Base-by-base conservation (phyloP, 2,888 invertebrate genomes). In the Antheraea yamamai region DNA sequence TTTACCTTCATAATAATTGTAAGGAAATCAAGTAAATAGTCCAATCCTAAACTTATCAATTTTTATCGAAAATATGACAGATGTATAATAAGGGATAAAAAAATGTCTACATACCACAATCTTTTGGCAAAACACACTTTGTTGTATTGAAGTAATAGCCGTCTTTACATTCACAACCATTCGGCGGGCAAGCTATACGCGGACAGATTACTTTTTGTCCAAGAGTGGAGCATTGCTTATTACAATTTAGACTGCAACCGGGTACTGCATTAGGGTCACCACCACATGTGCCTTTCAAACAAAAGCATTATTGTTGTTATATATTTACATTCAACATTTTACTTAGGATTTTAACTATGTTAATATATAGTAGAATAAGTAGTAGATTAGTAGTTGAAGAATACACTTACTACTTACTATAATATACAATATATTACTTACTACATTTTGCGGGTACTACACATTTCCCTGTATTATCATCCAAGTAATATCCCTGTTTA, bases 51-150 rank as follows among this genome's bases (percentile, higher is more conserved):
- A 47, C 10, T 7, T 47, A 47, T 47, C 1, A 7, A 7, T 47
- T 7, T 47, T 47, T 47, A 47, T 10, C 47, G 47, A 47, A 10
- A 47, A 47, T 47, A 47, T 47, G 10, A 47, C 10, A 47, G 8
- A 47, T 10, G 47, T 47, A 8, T 47, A 4, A 47, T 47, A 47
- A n/a, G n/a, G n/a, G n/a, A n/a, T n/a, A n/a, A n/a, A n/a, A n/a
- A n/a, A n/a, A n/a, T n/a, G n/a, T n/a, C n/a, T 71, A 80, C 80
- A 81, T 81, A 85, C 83, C 79, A 74, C 87, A 89, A 4, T 86
- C n/a, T 47, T 79, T 76, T 18, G 80, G 77, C 14, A 26, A 74
- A 8, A 84, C 84, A 55, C 85, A 85, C 78, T 78, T 80, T 0
- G 68, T 47, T 1, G 75, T 72, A 51, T 84, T 79, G 30, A 61